Evolutionary conservation across 2,113 vertebrate genomes (phyloP).

Genomic region (Salvelinus fontinalis): DNA sequence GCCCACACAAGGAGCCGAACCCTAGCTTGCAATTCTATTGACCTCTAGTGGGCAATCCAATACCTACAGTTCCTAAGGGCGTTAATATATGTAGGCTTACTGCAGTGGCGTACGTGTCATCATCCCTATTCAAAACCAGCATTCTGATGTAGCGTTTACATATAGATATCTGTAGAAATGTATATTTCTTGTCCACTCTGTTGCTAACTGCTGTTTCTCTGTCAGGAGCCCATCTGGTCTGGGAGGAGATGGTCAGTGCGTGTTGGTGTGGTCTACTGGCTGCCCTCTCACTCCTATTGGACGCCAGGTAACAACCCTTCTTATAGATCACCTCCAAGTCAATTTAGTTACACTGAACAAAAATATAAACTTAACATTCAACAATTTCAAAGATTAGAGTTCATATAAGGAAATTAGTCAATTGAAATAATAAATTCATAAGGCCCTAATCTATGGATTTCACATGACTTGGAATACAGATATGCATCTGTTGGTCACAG

Average conservation of each 20-base stretch:
- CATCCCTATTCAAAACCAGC: conserved; percentile 1
- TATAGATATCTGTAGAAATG: background rate
- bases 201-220: background rate
- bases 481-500: too few species aligned
- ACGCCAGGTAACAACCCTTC: conserved; percentile 84
- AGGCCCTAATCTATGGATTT: too few species aligned
- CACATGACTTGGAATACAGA: too few species aligned
- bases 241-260: conserved; percentile 98
- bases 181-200: conserved; percentile 16
- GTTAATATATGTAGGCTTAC: background rate
- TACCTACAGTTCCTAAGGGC: background rate
- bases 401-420: too few species aligned
- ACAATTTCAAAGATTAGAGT: too few species aligned
- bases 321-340: too few species aligned
- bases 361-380: too few species aligned
- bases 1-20: background rate
- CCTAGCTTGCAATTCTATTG: conserved; percentile 10
- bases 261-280: conserved; percentile 98
- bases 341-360: too few species aligned
- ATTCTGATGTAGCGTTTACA: conserved; percentile 7
- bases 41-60: conserved; percentile 22
- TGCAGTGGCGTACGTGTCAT: background rate
- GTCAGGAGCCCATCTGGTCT: conserved; percentile 87
- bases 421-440: too few species aligned
- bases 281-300: conserved; percentile 92